A percentile compares a stretch with the other conserved stretches of the same genome.
Evolutionary conservation across 1,140 invertebrate genomes (phyloP).

Genomic region (Cherax quadricarinatus): DNA sequence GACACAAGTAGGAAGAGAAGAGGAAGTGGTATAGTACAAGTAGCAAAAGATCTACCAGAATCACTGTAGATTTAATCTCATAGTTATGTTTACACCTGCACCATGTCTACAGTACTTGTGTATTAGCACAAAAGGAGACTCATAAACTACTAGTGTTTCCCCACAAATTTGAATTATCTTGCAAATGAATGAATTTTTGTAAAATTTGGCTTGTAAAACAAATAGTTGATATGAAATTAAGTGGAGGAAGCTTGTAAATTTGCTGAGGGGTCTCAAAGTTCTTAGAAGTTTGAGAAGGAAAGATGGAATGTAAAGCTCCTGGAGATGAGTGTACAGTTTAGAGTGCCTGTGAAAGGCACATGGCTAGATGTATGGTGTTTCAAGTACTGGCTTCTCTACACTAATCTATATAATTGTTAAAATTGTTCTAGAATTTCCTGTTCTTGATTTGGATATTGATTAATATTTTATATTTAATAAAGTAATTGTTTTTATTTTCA

Average conservation of each 20-base stretch:
- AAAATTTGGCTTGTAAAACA: slow-evolving; percentile 8
- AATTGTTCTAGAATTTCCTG: slow-evolving; percentile 24
- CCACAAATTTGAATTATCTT: slow-evolving; percentile 27
- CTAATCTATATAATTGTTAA: not conserved
- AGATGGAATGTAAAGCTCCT: not conserved
- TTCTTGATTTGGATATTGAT: slow-evolving; percentile 45
- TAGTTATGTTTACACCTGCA: slow-evolving; percentile 1
- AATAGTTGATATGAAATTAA: not conserved
- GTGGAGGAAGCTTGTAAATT: not conserved
- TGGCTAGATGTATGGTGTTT: not conserved
- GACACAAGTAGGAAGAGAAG: slow-evolving; percentile 14
- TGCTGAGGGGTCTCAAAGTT: not conserved
- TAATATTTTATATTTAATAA: slow-evolving; percentile 13
- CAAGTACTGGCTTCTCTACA: not conserved
- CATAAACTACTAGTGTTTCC: slow-evolving; percentile 23
- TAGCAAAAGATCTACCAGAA: not conserved
- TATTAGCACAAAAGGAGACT: slow-evolving; percentile 24
- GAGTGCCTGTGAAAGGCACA: not conserved
- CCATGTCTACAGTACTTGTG: slow-evolving; percentile 8
- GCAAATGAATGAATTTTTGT: slow-evolving; percentile 11
- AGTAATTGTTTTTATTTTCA: slow-evolving; percentile 21
- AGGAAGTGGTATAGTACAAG: slow-evolving; percentile 15
- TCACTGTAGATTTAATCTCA: not conserved
- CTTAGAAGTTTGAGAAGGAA: not conserved
- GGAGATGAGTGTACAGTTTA: not conserved